Evolutionary conservation across 2,797 vertebrate species (phyloP), one percentile per base, ranked within the genome.

Genomic region (Catharus ustulatus): DNA sequence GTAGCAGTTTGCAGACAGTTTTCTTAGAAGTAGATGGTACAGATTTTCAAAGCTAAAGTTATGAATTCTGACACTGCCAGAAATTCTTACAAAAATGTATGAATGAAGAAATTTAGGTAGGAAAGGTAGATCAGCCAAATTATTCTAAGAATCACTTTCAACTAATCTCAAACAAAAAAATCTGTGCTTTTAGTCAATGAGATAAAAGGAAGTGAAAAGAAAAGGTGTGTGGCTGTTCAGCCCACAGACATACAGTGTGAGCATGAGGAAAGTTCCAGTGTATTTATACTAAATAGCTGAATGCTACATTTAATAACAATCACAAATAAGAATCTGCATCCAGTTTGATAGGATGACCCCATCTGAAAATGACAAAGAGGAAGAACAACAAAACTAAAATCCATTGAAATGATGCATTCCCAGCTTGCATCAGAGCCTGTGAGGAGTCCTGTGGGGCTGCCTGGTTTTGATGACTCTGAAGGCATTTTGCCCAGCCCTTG

Each of bases 161-260:
- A 20, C 15, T 92, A 48, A 80, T 84, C 45, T 85, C 45, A 75
- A 85, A 74, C 17, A 83, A 91, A 32, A 91, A 90, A 90, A 11
- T 57, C 57, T 63, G 32, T 58, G 19, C 12, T 89, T 85, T 87
- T 78, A 72, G 42, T 89, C 75, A 92, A 40, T 75, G 87, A 91
- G 49, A 89, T 72, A 52, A 89, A 91, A 96, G 87, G 45, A 94
- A 89, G 18, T 54, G 75, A 85, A 77, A 94, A 92, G 66, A 84
- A 96, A 86, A 82, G 52, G 7, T 72, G 14, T 4, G 23, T 48
- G 30, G 49, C 49, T 92, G 29, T 64, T 92, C 72, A 85, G 68
- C 48, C 52, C 81, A 61, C 89, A 87, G 54, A 58, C 14, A 29
- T 9, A 27, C n/a, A 83, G n/a, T 29, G 10, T 58, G 36, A 85